Conservation (phyloP, 2,113 vertebrate genomes). For the Scolopax mira region DNA sequence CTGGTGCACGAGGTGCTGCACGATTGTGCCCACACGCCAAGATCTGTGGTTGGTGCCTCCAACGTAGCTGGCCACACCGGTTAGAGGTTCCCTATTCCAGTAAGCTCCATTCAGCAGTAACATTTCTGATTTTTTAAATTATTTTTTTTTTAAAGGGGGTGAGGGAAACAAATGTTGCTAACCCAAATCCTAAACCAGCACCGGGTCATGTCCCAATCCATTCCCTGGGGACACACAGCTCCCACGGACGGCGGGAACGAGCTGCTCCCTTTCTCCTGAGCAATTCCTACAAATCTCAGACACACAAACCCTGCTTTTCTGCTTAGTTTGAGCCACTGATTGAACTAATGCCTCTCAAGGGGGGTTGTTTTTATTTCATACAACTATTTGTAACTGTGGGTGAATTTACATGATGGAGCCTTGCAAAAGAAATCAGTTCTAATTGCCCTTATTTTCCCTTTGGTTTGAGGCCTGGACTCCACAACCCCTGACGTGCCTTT, state of each 20-base stretch:
- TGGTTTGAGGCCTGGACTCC: background rate
- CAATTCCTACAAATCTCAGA: background rate
- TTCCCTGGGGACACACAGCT: background rate
- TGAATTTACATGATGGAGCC: background rate
- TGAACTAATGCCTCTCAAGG: background rate
- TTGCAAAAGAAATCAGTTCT: background rate
- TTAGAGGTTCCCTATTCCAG: background rate
- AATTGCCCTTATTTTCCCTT: background rate
- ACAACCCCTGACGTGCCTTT: accelerated
- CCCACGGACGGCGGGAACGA: background rate
- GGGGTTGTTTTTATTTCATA: background rate
- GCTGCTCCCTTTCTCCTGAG: background rate
- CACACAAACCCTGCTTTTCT: background rate
- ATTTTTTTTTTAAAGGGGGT: background rate
- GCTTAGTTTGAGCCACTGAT: background rate
- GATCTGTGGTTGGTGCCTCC: background rate
- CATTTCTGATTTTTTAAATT: background rate
- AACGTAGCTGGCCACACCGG: background rate
- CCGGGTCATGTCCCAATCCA: background rate
- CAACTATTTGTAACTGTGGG: background rate
- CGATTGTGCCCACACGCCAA: background rate
- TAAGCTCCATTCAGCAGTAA: background rate
- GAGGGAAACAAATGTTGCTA: background rate
- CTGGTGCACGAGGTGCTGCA: background rate
- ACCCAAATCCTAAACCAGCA: background rate